These are phyloP conservation scores for Ovibos moschatus DNA, from an alignment of 2,113 vertebrate species.

Conservation along the genomic window DNA sequence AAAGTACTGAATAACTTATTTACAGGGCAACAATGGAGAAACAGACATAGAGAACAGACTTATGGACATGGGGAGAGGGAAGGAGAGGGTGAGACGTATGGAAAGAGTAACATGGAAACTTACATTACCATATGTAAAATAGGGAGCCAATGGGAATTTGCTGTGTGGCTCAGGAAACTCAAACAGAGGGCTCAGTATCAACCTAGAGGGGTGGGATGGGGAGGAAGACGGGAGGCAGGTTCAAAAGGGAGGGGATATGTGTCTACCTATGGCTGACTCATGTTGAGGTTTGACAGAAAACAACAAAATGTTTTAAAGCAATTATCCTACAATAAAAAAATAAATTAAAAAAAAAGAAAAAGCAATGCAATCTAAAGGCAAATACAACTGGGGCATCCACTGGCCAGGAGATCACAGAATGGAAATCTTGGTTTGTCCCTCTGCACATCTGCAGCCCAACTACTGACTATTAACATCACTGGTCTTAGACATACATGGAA, in stretches of 20 bases:
- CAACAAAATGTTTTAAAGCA: background rate
- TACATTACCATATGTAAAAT: background rate
- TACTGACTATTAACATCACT: background rate
- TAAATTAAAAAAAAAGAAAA: background rate
- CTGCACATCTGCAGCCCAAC: background rate
- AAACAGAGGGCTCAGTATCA: background rate
- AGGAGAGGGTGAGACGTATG: background rate
- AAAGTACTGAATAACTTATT: background rate
- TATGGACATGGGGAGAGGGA: background rate
- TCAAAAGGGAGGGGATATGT: background rate
- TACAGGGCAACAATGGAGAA: background rate
- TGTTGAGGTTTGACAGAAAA: background rate
- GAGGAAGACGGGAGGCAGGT: background rate
- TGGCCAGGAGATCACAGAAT: background rate
- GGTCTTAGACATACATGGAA: background rate
- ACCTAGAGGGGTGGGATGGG: background rate
- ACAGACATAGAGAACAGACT: background rate
- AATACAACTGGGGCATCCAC: rapidly evolving
- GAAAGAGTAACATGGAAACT: background rate
- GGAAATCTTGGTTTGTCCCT: background rate
- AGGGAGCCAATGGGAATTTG: background rate
- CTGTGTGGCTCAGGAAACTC: background rate
- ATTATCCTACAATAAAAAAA: background rate
- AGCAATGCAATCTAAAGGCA: background rate
- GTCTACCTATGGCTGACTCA: background rate